A percentile compares a stretch with the other conserved stretches of the same genome.
Conservation (phyloP, 2,113 vertebrate species). For the Cyanoderma ruficeps region DNA sequence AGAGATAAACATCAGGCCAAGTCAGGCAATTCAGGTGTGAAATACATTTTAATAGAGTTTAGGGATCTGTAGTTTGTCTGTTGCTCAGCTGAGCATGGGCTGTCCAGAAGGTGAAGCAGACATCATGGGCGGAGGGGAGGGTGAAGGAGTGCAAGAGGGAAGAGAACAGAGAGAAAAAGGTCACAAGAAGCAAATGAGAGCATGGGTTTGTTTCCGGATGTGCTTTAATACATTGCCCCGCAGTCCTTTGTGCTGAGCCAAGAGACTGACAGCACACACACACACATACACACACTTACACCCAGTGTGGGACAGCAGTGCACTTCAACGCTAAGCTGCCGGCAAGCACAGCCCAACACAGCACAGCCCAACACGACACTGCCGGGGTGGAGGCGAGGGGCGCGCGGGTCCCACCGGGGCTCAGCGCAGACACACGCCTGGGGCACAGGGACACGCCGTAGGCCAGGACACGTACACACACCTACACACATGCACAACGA, state of each 20-base stretch:
- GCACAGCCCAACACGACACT: constrained; percentile 3
- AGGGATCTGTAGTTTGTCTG: constrained; percentile 51
- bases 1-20: constrained; percentile 26
- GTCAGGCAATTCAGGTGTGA: constrained; percentile 40
- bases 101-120: constrained; percentile 57
- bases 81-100: constrained; percentile 36
- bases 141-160: neutral
- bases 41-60: constrained; percentile 67
- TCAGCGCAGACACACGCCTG: neutral
- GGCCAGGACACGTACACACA: constrained; percentile 20
- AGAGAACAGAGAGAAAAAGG: neutral
- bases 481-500: constrained; percentile 28
- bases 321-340: neutral
- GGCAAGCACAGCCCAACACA: constrained; percentile 33
- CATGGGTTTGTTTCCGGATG: neutral
- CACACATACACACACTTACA: neutral
- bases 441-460: neutral
- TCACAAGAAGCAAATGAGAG: constrained; percentile 45
- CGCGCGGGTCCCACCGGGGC: neutral
- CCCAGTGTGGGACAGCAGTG: neutral
- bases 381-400: neutral
- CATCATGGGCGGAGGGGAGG: neutral
- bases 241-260: neutral
- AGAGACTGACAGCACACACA: neutral
- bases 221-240: neutral